Evolutionary conservation across 2,888 invertebrate species (phyloP).

Genomic region (Colletes collaris): DNA sequence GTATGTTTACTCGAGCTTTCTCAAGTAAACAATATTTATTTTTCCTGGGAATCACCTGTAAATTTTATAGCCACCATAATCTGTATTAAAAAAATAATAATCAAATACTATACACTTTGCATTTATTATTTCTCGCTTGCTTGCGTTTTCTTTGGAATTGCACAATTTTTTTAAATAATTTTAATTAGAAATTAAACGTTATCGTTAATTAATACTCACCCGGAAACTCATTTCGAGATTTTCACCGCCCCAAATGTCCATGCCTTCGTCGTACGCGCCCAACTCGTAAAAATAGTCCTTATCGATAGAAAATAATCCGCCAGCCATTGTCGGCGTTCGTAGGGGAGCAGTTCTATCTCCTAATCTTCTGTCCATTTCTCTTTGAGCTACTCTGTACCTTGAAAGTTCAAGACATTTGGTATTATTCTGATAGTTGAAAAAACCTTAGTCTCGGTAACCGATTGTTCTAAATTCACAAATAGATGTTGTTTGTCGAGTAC

Average conservation of each 20-base stretch:
- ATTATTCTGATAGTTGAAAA: too few relatives aligned
- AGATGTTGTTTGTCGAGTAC: too few relatives aligned
- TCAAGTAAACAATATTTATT: not conserved
- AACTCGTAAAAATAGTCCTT: slow-evolving; percentile 98
- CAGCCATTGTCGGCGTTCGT: slow-evolving; percentile 99
- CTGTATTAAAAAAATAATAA: slow-evolving; percentile 10
- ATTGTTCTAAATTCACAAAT: too few relatives aligned
- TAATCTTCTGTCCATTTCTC: slow-evolving; percentile 97
- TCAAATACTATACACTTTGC: not conserved
- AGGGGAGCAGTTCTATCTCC: slow-evolving; percentile 96
- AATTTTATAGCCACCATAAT: slow-evolving; percentile 11
- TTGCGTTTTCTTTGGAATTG: not conserved
- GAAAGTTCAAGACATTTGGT: slow-evolving; percentile 1
- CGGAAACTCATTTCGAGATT: slow-evolving; percentile 97
- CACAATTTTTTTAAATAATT: not conserved
- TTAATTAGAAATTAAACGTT: not conserved
- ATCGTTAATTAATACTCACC: slow-evolving; percentile 85
- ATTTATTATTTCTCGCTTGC: not conserved
- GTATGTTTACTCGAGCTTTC: not conserved
- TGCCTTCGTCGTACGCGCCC: slow-evolving; percentile 99
- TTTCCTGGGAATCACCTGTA: slow-evolving; percentile 20
- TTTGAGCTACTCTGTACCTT: slow-evolving; percentile 98
- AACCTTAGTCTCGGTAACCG: not conserved
- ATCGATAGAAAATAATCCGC: slow-evolving; percentile 97
- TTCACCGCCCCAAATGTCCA: slow-evolving; percentile 99